Evolutionary conservation across 1,140 invertebrate genomes (phyloP), one percentile per base, ranked within the genome.

Genomic region (Drosophila miranda): DNA sequence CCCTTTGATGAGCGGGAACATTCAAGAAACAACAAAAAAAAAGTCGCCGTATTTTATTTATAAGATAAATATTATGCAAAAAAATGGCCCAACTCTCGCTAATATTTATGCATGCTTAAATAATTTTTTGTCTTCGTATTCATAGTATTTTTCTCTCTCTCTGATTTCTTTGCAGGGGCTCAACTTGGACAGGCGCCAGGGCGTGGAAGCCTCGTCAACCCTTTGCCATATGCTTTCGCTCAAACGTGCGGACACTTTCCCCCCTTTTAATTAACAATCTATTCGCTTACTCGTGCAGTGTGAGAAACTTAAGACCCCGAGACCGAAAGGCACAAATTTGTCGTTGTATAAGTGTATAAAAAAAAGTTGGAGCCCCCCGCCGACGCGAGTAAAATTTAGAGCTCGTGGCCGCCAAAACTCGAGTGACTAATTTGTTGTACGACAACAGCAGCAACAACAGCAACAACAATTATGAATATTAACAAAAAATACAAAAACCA

Each of bases 151-250:
- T 50, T 63, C 46, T 26, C 23, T 26, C 23, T 5, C 23, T 82
- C n/a, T 38, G 48, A 51, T 45, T 38, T 75, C 67, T 53, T 87
- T 87, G 66, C 82, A 87, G 82, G 72, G 71, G 57, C 78, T 9
- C 67, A 75, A 75, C 63, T 86, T 86, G 82, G 82, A 86, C 58
- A 45, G 61, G 61, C 82, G 82, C 82, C 82, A 87, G 74, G 74
- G 74, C 70, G 74, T 82, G 74, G 59, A 74, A 60, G 53, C n/a
- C 49, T 62, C 44, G 48, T 21, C 59, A 53, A 64, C 55, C 55
- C 50, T 44, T 52, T 52, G 9, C 57, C 69, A 70, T 69, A 64
- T 82, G 79, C 46, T 41, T 49, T 50, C 26, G 56, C 80, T 83
- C 80, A 75, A n/a, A 51, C 58, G 61, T 53, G 44, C 44, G 44